Evolutionary conservation across 92 coral and sea anemone genomes (phyloP).

Genomic region (Palythoa heliodiscus): DNA sequence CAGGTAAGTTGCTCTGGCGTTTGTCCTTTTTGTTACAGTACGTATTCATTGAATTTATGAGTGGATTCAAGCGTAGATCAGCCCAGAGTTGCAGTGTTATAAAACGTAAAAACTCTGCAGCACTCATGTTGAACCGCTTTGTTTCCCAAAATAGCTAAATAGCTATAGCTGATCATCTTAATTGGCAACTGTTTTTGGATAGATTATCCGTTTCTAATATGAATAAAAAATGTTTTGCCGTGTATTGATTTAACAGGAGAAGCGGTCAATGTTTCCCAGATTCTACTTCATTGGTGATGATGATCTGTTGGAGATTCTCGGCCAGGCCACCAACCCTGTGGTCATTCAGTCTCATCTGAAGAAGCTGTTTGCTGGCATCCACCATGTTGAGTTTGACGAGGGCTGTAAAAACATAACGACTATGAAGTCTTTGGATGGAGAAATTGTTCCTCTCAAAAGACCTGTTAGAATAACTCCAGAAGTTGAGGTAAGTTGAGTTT

Average conservation of each 20-base stretch:
- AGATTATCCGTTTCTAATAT: not conserved
- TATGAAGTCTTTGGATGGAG: constrained; percentile 97
- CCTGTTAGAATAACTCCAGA: constrained; percentile 94
- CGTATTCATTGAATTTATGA: too few species aligned
- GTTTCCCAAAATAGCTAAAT: too few species aligned
- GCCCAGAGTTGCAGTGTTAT: too few species aligned
- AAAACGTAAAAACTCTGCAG: too few species aligned
- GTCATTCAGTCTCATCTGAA: constrained; percentile 98
- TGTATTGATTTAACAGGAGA: constrained; percentile 62
- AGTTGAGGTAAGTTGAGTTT: constrained; percentile 73
- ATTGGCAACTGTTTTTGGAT: not conserved
- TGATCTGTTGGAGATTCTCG: constrained; percentile 91
- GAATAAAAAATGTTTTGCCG: not conserved
- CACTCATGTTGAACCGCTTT: too few species aligned
- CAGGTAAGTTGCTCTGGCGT: too few species aligned
- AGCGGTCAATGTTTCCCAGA: constrained; percentile 94
- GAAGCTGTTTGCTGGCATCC: constrained; percentile 97
- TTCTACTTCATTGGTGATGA: constrained; percentile 97
- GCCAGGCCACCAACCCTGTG: constrained; percentile 95
- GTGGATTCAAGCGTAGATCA: too few species aligned
- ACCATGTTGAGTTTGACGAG: constrained; percentile 90
- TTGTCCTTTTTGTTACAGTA: too few species aligned
- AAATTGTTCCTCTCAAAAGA: constrained; percentile 80
- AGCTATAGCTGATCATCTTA: too few species aligned
- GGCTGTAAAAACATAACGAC: constrained; percentile 90